These are phyloP conservation scores for Intellagama lesueurii DNA, from an alignment of 2,797 vertebrate genomes.

Conservation along the genomic window DNA sequence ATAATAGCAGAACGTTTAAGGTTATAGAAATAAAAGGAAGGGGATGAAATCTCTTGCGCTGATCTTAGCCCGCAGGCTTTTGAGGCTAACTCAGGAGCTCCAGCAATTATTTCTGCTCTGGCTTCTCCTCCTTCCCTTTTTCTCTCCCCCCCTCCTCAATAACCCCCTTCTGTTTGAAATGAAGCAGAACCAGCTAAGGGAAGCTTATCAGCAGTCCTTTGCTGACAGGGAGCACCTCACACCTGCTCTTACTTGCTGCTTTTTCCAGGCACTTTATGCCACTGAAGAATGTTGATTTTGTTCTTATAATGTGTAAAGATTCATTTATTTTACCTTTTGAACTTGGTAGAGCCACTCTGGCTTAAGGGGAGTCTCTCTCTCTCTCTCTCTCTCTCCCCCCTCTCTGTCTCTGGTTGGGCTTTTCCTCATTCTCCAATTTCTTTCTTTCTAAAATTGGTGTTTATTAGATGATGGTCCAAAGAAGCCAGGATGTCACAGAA, in stretches of 20 bases:
- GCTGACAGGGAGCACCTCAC: constrained; percentile 80
- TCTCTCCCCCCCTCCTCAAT: neutral
- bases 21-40: constrained; percentile 86
- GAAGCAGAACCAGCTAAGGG: constrained; percentile 82
- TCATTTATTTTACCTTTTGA: constrained; percentile 86
- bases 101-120: constrained; percentile 84
- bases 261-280: constrained; percentile 79
- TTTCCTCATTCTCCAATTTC: constrained; percentile 1
- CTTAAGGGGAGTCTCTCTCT: constrained; percentile 59
- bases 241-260: constrained; percentile 83
- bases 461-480: constrained; percentile 72
- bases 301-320: constrained; percentile 83
- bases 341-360: constrained; percentile 77
- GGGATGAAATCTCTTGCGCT: constrained; percentile 85
- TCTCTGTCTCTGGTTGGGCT: constrained; percentile 30
- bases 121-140: constrained; percentile 69
- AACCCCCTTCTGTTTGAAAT: constrained; percentile 80
- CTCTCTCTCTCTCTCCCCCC: too few species aligned
- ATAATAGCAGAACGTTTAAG: constrained; percentile 87
- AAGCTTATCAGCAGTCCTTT: constrained; percentile 81
- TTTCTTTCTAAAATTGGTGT: constrained; percentile 27
- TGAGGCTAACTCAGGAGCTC: constrained; percentile 78
- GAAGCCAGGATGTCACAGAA: constrained; percentile 62
- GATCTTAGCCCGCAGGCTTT: constrained; percentile 86
- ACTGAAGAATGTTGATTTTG: constrained; percentile 81